phyloP scores from a whole-genome alignment of 2,797 vertebrate species.

The Thalassophryne amazonica region DNA sequence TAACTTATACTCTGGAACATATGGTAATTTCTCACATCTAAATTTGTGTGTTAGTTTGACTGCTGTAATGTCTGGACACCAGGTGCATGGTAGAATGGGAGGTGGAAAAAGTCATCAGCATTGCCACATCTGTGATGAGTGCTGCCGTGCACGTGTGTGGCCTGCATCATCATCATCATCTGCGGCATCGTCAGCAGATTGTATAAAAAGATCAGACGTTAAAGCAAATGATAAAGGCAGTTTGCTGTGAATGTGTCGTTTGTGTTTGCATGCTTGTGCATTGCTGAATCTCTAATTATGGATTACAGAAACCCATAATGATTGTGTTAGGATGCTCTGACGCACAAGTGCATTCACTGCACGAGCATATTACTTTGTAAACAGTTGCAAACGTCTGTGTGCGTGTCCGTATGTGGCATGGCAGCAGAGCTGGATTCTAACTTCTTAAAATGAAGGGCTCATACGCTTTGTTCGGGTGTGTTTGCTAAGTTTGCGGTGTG shows the following conservation, averaged over 20 bases:
- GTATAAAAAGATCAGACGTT: slow-evolving; percentile 38
- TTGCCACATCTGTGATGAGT: slow-evolving; percentile 42
- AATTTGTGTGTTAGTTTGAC: too few relatives aligned
- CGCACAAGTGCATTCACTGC: slow-evolving; percentile 45
- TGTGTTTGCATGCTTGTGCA: slow-evolving; percentile 23
- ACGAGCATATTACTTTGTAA: slow-evolving; percentile 46
- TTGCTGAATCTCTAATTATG: slow-evolving; percentile 63
- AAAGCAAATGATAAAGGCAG: slow-evolving; percentile 31
- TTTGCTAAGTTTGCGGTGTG: slow-evolving; percentile 52
- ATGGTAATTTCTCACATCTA: too few relatives aligned
- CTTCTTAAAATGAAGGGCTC: slow-evolving; percentile 29
- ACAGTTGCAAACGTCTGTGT: slow-evolving; percentile 17
- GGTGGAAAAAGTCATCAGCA: slow-evolving; percentile 19
- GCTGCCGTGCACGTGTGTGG: slow-evolving; percentile 51
- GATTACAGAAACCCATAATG: slow-evolving; percentile 64
- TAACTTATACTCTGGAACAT: too few relatives aligned
- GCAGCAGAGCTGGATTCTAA: neutral
- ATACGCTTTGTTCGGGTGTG: slow-evolving; percentile 43
- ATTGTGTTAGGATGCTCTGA: slow-evolving; percentile 57
- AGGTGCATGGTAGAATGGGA: slow-evolving; percentile 22
- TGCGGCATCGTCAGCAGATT: slow-evolving; percentile 44
- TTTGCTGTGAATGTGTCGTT: slow-evolving; percentile 23
- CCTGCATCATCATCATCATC: slow-evolving; percentile 32
- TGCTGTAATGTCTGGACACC: slow-evolving; percentile 53
- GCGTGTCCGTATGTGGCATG: slow-evolving; percentile 3